A percentile compares a stretch with the other conserved stretches of the same genome.
These are phyloP conservation scores for Ptilorrhoa leucosticta DNA, from an alignment of 2,113 vertebrate genomes.

Conservation along the genomic window DNA sequence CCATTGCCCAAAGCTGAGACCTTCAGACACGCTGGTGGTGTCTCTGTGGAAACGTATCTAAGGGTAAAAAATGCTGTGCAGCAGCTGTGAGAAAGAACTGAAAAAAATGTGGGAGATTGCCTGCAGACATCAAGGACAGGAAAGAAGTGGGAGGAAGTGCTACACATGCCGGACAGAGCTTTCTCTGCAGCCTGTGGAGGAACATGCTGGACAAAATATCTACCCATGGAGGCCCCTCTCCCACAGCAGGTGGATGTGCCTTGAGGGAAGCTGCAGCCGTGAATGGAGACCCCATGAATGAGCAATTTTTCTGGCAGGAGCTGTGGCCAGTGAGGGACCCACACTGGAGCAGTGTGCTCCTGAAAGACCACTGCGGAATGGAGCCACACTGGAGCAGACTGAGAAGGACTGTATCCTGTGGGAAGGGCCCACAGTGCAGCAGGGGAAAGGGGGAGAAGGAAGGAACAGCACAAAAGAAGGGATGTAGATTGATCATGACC, in stretches of 20 bases:
- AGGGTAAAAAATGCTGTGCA: not conserved
- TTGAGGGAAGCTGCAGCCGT: not conserved
- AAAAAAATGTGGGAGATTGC: not conserved
- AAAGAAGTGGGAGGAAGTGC: not conserved
- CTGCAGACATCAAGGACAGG: not conserved
- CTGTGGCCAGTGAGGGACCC: not conserved
- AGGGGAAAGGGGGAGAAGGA: not conserved
- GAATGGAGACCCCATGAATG: not conserved
- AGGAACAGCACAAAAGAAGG: not conserved
- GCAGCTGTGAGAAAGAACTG: not conserved
- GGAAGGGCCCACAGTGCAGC: not conserved
- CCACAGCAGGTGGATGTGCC: not conserved
- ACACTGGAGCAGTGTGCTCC: not conserved
- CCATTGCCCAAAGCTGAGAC: not conserved
- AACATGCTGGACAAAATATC: not conserved
- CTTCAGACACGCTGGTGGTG: not conserved
- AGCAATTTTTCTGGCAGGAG: not conserved
- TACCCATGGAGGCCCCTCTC: not conserved
- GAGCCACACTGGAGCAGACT: not conserved
- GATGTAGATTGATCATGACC: not conserved
- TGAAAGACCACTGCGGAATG: not conserved
- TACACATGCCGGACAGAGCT: not conserved
- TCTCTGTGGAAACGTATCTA: not conserved
- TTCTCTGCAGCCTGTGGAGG: not conserved
- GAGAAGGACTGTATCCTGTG: not conserved